phyloP scores from a whole-genome alignment of 92 coral and sea anemone genomes.

The Metridium senile region DNA sequence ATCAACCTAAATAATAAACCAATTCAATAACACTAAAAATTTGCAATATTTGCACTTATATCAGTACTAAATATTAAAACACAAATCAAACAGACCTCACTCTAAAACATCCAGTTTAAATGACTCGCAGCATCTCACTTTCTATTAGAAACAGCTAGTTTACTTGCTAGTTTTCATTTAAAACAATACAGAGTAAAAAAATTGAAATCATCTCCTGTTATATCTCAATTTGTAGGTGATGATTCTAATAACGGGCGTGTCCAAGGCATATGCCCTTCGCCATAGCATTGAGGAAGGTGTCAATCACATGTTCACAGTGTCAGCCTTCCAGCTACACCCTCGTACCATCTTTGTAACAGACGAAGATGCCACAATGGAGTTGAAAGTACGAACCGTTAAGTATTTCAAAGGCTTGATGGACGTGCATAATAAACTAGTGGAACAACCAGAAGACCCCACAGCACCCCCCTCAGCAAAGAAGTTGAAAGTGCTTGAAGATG shows the following conservation, averaged over 20 bases:
- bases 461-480: slow-evolving; percentile 82
- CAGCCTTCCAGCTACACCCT: slow-evolving; percentile 98
- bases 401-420: slow-evolving; percentile 98
- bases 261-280: slow-evolving; percentile 88
- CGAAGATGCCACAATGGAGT: slow-evolving; percentile 97
- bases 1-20: too few relatives aligned
- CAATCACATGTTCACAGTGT: slow-evolving; percentile 97
- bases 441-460: slow-evolving; percentile 84
- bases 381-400: slow-evolving; percentile 94
- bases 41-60: too few relatives aligned
- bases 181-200: neutral
- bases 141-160: too few relatives aligned
- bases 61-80: too few relatives aligned
- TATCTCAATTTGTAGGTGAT: slow-evolving; percentile 67
- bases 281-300: slow-evolving; percentile 92
- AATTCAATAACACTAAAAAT: too few relatives aligned
- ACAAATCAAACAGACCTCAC: too few relatives aligned
- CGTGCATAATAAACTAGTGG: slow-evolving; percentile 93
- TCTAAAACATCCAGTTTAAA: too few relatives aligned
- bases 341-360: slow-evolving; percentile 89
- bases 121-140: too few relatives aligned
- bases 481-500: slow-evolving; percentile 36
- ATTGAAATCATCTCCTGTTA: neutral
- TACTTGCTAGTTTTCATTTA: too few relatives aligned
- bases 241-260: slow-evolving; percentile 91